A percentile compares a stretch with the other conserved stretches of the same genome.
Conservation (phyloP, 2,888 invertebrate genomes). For the Philonicus albiceps region DNA sequence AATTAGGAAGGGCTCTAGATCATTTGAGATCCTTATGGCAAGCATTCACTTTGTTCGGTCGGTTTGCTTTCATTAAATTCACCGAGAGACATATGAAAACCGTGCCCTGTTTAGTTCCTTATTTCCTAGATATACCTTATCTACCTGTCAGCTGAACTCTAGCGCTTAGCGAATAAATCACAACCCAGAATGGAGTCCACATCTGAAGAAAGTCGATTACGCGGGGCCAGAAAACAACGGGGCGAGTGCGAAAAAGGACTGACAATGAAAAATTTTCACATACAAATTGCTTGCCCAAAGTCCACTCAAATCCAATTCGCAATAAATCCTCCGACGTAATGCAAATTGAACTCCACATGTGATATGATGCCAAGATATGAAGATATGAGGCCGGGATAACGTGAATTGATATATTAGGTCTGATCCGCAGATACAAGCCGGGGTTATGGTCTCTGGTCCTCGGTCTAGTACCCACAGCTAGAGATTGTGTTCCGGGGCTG, state of each 20-base stretch:
- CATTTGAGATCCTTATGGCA: neutral
- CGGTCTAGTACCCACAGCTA: constrained; percentile 47
- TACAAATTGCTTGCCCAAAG: constrained; percentile 42
- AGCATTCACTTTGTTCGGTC: neutral
- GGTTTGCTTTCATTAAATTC: neutral
- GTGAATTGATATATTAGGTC: constrained; percentile 49
- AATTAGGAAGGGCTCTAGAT: neutral
- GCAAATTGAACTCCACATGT: constrained; percentile 46
- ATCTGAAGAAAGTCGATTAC: constrained; percentile 38
- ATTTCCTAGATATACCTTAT: neutral
- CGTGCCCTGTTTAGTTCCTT: neutral
- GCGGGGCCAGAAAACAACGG: constrained; percentile 8
- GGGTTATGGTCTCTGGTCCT: constrained; percentile 48
- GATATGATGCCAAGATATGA: constrained; percentile 45
- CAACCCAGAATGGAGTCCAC: neutral
- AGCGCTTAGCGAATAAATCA: neutral
- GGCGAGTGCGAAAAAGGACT: constrained; percentile 5
- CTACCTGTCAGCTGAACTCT: constrained; percentile 10
- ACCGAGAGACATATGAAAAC: neutral
- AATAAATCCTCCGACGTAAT: constrained; percentile 45
- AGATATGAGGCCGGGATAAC: constrained; percentile 47
- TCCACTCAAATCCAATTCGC: constrained; percentile 45
- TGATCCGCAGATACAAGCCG: constrained; percentile 47
- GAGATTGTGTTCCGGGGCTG: constrained; percentile 25
- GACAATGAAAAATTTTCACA: constrained; percentile 34